phyloP scores from a whole-genome alignment of 2,888 invertebrate genomes.

The Heteromyza rotundicornis region DNA sequence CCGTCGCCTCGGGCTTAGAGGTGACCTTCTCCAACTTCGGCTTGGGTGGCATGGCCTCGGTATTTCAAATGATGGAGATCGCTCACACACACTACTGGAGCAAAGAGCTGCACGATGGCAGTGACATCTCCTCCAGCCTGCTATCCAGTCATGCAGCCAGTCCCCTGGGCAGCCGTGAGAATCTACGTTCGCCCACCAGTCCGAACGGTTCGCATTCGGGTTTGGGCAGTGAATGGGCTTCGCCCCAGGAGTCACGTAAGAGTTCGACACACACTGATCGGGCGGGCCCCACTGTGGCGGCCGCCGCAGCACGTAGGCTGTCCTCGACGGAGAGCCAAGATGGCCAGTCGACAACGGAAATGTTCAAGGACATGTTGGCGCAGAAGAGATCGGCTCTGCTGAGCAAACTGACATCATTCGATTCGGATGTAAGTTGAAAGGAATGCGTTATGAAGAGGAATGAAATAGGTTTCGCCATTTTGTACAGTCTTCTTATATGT shows the following conservation, averaged over 20 bases:
- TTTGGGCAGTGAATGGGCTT: constrained; percentile 67
- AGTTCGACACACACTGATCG: constrained; percentile 56
- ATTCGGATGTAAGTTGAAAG: constrained; percentile 90
- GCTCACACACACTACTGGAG: constrained; percentile 99
- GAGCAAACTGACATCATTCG: constrained; percentile 87
- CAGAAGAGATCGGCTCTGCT: constrained; percentile 88
- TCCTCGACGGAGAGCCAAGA: constrained; percentile 72
- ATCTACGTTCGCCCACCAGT: constrained; percentile 69
- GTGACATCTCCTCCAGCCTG: constrained; percentile 62
- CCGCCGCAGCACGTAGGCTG: constrained; percentile 64
- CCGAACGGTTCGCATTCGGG: constrained; percentile 61
- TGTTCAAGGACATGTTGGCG: constrained; percentile 92
- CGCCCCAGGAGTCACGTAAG: constrained; percentile 69
- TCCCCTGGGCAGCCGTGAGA: constrained; percentile 74
- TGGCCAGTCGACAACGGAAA: constrained; percentile 83
- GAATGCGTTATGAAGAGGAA: no score
- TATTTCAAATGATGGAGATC: constrained; percentile 96
- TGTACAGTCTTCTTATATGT: no score
- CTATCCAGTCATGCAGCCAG: constrained; percentile 60
- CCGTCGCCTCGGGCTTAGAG: constrained; percentile 89
- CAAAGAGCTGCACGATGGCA: constrained; percentile 75
- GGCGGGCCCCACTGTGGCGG: constrained; percentile 31
- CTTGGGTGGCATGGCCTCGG: constrained; percentile 95
- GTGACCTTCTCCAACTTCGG: constrained; percentile 92
- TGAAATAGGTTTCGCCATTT: no score